Evolutionary conservation across 2,113 vertebrate genomes (phyloP), one percentile per base, ranked within the genome.

Genomic region (Myrmecophaga tridactyla): DNA sequence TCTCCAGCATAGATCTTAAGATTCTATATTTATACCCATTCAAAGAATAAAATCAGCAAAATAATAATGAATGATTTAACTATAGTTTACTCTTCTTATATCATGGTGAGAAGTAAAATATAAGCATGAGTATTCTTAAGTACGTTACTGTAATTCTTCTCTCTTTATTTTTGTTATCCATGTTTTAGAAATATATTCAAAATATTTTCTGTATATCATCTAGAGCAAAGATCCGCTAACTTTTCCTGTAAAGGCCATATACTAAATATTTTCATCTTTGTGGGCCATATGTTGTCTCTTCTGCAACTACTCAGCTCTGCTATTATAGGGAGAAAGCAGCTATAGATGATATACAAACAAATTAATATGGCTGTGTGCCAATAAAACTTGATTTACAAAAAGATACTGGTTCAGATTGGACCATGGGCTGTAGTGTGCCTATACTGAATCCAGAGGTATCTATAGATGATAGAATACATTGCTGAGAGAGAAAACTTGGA

Each of bases 21-120:
- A 65, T 39, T 80, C 53, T 46, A 88, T 1, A 63, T 43, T 96
- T 95, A 78, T 69, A 62, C 18, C 69, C 21, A 89, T 90, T 92
- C 62, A 46, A 75, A 76, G 17, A 72, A 63, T 10, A 69, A 27
- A 14, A 75, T 39, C 7, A 77, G 12, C 76, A 78, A 95, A 81
- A 85, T 31, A 86, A 27, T 36, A 60, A 53, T 31, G 20, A 48
- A 51, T 82, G 86, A 86, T 51, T 31, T 21, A 81, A 51, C 20
- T 56, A 6, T 25, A 90, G 29, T 29, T 53, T 31, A 48, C 56
- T 91, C 36, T 73, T 56, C 9, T 80, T 92, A 86, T 65, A 36
- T 70, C 13, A 90, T 69, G 8, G 10, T 58, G 23, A 90, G 90
- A 86, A 62, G 62, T 67, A 77, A 95, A 82, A 67, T 83, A 36